These are phyloP conservation scores for Burhinus bistriatus DNA, from an alignment of 2,113 vertebrate genomes.

Conservation along the genomic window DNA sequence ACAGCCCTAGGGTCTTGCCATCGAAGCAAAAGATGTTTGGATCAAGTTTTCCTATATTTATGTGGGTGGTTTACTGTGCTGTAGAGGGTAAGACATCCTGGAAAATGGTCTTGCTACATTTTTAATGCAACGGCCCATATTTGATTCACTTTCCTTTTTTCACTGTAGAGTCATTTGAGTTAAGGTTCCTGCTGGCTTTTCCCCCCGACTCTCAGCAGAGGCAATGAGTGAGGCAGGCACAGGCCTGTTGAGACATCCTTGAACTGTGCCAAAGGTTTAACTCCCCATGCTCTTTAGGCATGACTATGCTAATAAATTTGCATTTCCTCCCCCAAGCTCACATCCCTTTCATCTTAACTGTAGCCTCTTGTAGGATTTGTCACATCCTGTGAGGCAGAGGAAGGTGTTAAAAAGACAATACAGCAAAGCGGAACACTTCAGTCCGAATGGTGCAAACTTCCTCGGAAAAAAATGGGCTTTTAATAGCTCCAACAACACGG, in stretches of 20 bases:
- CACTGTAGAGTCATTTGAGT: neutral
- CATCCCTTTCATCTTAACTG: neutral
- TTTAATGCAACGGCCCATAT: neutral
- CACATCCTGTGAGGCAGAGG: neutral
- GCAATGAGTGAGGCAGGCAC: neutral
- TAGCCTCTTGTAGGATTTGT: neutral
- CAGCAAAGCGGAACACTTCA: neutral
- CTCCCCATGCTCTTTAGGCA: neutral
- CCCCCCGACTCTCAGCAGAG: neutral
- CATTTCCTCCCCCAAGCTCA: neutral
- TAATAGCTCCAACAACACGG: neutral
- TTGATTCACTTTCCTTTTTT: neutral
- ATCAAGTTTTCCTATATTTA: neutral
- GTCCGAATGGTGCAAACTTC: neutral
- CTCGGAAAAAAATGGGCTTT: neutral
- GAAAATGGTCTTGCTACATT: neutral
- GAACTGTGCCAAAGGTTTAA: neutral
- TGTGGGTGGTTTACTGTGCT: neutral
- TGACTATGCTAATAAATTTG: slow-evolving; percentile 12
- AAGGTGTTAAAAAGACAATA: neutral
- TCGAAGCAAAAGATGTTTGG: neutral
- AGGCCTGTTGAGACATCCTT: neutral
- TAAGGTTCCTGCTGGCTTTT: neutral
- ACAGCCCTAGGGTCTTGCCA: neutral
- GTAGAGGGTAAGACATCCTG: neutral